These are phyloP conservation scores for Fabriciana adippe DNA, from an alignment of 2,888 invertebrate species.

Conservation along the genomic window DNA sequence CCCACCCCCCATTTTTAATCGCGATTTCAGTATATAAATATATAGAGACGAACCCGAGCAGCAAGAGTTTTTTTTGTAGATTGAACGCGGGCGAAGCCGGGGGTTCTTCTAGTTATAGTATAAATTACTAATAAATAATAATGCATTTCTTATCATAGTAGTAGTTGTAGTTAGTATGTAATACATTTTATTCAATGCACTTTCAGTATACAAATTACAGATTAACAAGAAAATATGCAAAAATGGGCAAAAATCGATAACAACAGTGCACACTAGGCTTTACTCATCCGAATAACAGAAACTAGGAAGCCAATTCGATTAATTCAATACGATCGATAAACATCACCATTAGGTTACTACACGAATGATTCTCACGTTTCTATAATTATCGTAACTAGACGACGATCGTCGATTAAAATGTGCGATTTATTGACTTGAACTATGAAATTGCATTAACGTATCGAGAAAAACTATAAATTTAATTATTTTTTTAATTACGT, in stretches of 20 bases:
- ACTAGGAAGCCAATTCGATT: constrained; percentile 35
- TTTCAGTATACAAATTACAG: no score
- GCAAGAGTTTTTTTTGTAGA: no score
- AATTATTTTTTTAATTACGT: background rate
- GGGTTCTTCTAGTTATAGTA: no score
- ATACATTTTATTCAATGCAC: no score
- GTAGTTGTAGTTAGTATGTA: no score
- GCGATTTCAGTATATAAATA: no score
- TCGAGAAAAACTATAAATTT: constrained; percentile 5
- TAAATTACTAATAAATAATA: no score
- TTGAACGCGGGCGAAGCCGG: no score
- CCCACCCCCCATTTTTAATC: no score
- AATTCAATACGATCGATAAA: constrained; percentile 39
- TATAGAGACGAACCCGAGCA: no score
- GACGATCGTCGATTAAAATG: constrained; percentile 19
- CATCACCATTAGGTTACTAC: constrained; percentile 30
- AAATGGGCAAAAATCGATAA: background rate
- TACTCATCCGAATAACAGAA: constrained; percentile 29
- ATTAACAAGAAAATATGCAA: background rate
- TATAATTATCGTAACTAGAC: constrained; percentile 23
- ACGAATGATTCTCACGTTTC: constrained; percentile 34
- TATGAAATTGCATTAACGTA: constrained; percentile 22
- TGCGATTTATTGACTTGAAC: constrained; percentile 16
- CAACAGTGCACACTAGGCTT: constrained; percentile 21
- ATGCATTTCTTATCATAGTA: no score